Conservation (phyloP, 2,797 vertebrate genomes). For the Cynodonichthys magdalenae region DNA sequence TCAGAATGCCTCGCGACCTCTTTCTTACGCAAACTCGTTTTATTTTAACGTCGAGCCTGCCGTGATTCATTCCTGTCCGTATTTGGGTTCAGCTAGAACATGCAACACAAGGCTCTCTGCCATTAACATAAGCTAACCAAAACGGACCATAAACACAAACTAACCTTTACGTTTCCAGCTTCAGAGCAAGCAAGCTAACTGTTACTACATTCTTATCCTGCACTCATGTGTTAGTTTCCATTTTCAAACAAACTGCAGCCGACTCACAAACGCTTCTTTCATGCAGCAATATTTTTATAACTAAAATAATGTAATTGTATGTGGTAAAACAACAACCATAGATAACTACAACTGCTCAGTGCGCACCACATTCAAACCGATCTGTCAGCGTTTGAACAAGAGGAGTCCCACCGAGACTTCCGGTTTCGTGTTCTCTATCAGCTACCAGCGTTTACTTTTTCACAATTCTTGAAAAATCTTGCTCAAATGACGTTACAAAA, state of each 20-base stretch:
- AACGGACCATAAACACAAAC: too few species aligned
- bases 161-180: background rate
- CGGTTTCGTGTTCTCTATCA: slow-evolving; percentile 5
- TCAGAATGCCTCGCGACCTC: slow-evolving; percentile 58
- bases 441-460: too few species aligned
- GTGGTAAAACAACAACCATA: background rate
- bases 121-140: background rate
- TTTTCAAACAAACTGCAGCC: background rate
- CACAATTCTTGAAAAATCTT: too few species aligned
- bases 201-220: background rate
- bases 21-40: slow-evolving; percentile 72
- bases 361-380: slow-evolving; percentile 19
- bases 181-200: background rate
- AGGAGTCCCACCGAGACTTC: slow-evolving; percentile 12
- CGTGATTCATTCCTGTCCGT: slow-evolving; percentile 55
- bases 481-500: too few species aligned
- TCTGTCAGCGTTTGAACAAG: background rate
- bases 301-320: background rate
- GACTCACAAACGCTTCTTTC: background rate
- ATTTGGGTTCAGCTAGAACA: slow-evolving; percentile 10
- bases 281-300: background rate
- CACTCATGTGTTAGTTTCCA: background rate
- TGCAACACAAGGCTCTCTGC: background rate
- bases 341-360: background rate
- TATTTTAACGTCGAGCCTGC: slow-evolving; percentile 47